Percentiles rank a stretch among this genome's conserved stretches.
Conservation (phyloP, 2,113 vertebrate species). For the Nibea coibor region DNA sequence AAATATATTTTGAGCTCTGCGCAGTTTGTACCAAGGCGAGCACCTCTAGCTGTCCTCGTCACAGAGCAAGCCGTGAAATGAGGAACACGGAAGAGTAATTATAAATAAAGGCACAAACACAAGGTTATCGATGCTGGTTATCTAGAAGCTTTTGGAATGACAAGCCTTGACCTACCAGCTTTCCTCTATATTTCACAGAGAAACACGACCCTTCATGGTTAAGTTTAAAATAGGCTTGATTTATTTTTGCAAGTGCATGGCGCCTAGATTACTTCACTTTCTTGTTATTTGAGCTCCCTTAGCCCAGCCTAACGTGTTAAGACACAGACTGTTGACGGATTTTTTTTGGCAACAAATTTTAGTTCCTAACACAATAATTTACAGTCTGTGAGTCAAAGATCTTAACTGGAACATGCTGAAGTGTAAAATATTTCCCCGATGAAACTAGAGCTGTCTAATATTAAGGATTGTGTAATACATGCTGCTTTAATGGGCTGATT, state of each 20-base stretch:
- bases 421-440: neutral
- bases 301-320: conserved; percentile 61
- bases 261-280: conserved; percentile 82
- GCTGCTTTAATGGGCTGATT: conserved; percentile 59
- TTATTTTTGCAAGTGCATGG: conserved; percentile 80
- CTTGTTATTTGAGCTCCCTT: conserved; percentile 77
- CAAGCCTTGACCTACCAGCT: conserved; percentile 45
- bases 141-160: conserved; percentile 27
- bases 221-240: conserved; percentile 78
- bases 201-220: conserved; percentile 74
- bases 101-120: conserved; percentile 9
- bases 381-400: neutral
- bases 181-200: conserved; percentile 65
- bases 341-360: conserved; percentile 50
- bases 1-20: conserved; percentile 19
- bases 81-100: conserved; percentile 15
- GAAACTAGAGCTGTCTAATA: conserved; percentile 1
- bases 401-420: neutral
- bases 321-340: conserved; percentile 71
- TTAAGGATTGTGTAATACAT: conserved; percentile 60
- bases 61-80: conserved; percentile 22
- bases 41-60: conserved; percentile 3
- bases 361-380: conserved; percentile 26
- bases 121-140: conserved; percentile 11
- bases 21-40: conserved; percentile 33